Evolutionary conservation across 2,888 invertebrate species (phyloP).

Genomic region (Standfussiana lucernea): DNA sequence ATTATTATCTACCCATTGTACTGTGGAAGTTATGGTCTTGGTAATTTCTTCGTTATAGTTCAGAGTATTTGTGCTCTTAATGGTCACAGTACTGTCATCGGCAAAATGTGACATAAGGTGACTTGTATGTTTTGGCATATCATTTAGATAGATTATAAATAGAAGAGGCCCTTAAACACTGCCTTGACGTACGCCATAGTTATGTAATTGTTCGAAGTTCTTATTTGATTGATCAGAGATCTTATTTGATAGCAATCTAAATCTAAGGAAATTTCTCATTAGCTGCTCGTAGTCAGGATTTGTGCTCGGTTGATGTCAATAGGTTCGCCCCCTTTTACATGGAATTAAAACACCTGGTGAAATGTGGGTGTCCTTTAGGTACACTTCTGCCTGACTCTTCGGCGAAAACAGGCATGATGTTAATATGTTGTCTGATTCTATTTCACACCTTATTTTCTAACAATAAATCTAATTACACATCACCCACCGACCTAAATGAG

Average conservation of each 20-base stretch:
- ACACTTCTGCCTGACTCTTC: not conserved
- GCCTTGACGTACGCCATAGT: too few species aligned
- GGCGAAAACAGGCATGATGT: not conserved
- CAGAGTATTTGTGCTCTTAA: too few species aligned
- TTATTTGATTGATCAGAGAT: too few species aligned
- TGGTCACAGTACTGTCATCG: too few species aligned
- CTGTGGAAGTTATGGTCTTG: too few species aligned
- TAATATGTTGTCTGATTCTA: not conserved
- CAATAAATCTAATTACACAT: slow-evolving; percentile 42
- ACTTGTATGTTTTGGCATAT: too few species aligned
- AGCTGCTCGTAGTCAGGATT: not conserved
- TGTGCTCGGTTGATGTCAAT: not conserved
- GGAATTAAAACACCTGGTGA: not conserved
- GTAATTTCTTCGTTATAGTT: too few species aligned
- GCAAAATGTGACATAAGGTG: too few species aligned
- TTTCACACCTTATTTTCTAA: slow-evolving; percentile 19
- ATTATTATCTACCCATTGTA: too few species aligned
- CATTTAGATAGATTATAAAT: too few species aligned
- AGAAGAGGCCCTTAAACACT: too few species aligned
- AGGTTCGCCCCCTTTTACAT: not conserved
- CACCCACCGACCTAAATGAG: slow-evolving; percentile 47
- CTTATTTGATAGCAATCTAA: not conserved
- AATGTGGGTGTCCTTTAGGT: not conserved
- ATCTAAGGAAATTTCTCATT: not conserved
- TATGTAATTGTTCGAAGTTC: too few species aligned